phyloP scores from a whole-genome alignment of 1,140 invertebrate genomes.

The Hycleus cichorii region DNA sequence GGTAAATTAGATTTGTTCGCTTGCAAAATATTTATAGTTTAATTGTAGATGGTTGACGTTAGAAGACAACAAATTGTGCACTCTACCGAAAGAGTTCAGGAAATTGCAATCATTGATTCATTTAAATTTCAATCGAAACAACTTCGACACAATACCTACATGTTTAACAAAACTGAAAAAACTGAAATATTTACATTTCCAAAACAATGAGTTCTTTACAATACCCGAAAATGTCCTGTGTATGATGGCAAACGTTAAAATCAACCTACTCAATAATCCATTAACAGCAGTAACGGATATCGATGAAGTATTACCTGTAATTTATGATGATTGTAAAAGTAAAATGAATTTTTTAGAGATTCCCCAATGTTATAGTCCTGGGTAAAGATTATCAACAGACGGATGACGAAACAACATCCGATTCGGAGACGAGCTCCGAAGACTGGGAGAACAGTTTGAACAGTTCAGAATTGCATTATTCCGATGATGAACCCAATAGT shows the following conservation, averaged over 20 bases:
- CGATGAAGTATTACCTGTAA: slow-evolving; percentile 13
- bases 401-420: slow-evolving; percentile 41
- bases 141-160: slow-evolving; percentile 44
- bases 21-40: slow-evolving; percentile 3
- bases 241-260: slow-evolving; percentile 30
- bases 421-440: slow-evolving; percentile 41
- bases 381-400: slow-evolving; percentile 17
- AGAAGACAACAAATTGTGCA: slow-evolving; percentile 48
- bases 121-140: slow-evolving; percentile 50
- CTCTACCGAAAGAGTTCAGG: slow-evolving; percentile 45
- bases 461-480: slow-evolving; percentile 51
- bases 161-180: slow-evolving; percentile 44
- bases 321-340: background rate
- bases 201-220: slow-evolving; percentile 44
- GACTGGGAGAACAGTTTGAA: slow-evolving; percentile 55
- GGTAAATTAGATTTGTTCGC: slow-evolving; percentile 32
- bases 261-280: slow-evolving; percentile 23
- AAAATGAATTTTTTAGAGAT: slow-evolving; percentile 24
- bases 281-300: slow-evolving; percentile 8
- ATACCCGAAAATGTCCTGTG: slow-evolving; percentile 36
- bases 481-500: slow-evolving; percentile 34
- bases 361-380: slow-evolving; percentile 31
- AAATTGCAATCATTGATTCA: slow-evolving; percentile 47
- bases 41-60: slow-evolving; percentile 51
- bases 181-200: slow-evolving; percentile 48